Evolutionary conservation across 2,113 vertebrate genomes (phyloP).

Genomic region (Atractosteus spatula): DNA sequence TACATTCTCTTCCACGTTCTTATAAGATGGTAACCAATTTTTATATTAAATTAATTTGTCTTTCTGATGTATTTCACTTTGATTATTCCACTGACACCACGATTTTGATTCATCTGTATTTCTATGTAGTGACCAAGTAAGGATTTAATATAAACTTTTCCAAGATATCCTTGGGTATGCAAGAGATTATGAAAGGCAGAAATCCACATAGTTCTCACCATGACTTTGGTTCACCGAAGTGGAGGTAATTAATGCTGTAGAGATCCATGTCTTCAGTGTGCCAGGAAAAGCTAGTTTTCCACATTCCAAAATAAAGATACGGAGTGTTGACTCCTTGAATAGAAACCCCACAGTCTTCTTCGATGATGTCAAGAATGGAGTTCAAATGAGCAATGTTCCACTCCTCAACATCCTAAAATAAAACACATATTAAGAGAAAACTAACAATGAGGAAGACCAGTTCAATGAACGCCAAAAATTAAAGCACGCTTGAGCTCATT

Average conservation of each 20-base stretch:
- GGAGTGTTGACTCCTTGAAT: slow-evolving; percentile 97
- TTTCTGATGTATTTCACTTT: too few relatives aligned
- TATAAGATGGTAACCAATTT: too few relatives aligned
- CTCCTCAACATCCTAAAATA: slow-evolving; percentile 79
- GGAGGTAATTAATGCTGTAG: slow-evolving; percentile 97
- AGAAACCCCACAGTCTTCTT: slow-evolving; percentile 90
- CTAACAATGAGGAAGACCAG: slow-evolving; percentile 20
- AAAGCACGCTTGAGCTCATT: too few relatives aligned
- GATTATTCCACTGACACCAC: too few relatives aligned
- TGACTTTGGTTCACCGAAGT: slow-evolving; percentile 95
- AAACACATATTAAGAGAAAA: slow-evolving; percentile 21
- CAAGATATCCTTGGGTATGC: too few relatives aligned
- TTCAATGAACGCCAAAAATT: too few relatives aligned
- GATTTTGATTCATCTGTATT: too few relatives aligned
- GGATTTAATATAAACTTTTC: too few relatives aligned
- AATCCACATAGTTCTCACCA: slow-evolving; percentile 71
- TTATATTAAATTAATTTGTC: too few relatives aligned
- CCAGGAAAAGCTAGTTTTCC: slow-evolving; percentile 97
- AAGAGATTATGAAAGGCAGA: neutral
- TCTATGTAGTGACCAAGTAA: too few relatives aligned
- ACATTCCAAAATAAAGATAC: slow-evolving; percentile 97
- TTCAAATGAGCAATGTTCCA: slow-evolving; percentile 93
- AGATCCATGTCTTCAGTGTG: slow-evolving; percentile 98
- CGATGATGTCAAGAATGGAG: slow-evolving; percentile 89
- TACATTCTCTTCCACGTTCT: too few relatives aligned